Evolutionary conservation across 2,113 vertebrate species (phyloP).

Genomic region (Opisthocomus hoazin): DNA sequence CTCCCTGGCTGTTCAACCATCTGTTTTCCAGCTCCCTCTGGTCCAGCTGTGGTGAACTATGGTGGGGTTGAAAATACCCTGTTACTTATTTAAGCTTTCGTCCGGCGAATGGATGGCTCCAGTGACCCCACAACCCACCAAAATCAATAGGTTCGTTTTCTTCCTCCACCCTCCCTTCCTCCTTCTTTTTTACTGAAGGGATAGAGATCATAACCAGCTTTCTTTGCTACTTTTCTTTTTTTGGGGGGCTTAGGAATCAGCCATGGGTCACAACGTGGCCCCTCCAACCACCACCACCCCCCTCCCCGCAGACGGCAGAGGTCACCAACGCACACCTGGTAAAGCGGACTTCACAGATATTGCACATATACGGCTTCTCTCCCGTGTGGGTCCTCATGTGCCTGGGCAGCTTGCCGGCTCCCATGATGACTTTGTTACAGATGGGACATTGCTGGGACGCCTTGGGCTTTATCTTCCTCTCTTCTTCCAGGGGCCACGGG

Average conservation of each 20-base stretch:
- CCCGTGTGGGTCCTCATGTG: slow-evolving; percentile 98
- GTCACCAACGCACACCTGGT: slow-evolving; percentile 82
- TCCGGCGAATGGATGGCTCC: not conserved
- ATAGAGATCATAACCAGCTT: not conserved
- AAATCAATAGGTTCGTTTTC: not conserved
- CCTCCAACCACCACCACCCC: not conserved
- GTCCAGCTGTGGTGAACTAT: not conserved
- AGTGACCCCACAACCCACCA: not conserved
- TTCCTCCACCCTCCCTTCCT: not conserved
- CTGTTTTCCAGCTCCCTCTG: not conserved
- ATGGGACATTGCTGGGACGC: slow-evolving; percentile 97
- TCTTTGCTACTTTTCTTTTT: not conserved
- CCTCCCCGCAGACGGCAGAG: rapidly evolving
- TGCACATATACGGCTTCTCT: slow-evolving; percentile 99
- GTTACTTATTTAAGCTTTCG: slow-evolving; percentile 27
- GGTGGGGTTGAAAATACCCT: not conserved
- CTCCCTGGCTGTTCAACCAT: not conserved
- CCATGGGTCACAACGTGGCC: not conserved
- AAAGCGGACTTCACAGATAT: slow-evolving; percentile 96
- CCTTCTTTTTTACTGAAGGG: not conserved
- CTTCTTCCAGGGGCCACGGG: slow-evolving; percentile 93
- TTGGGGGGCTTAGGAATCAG: not conserved
- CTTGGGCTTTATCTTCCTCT: slow-evolving; percentile 97
- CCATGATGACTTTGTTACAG: slow-evolving; percentile 99
- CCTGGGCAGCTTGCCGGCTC: slow-evolving; percentile 93